Base-by-base conservation (phyloP, 2,797 vertebrate species). In the Alfaro cultratus region DNA sequence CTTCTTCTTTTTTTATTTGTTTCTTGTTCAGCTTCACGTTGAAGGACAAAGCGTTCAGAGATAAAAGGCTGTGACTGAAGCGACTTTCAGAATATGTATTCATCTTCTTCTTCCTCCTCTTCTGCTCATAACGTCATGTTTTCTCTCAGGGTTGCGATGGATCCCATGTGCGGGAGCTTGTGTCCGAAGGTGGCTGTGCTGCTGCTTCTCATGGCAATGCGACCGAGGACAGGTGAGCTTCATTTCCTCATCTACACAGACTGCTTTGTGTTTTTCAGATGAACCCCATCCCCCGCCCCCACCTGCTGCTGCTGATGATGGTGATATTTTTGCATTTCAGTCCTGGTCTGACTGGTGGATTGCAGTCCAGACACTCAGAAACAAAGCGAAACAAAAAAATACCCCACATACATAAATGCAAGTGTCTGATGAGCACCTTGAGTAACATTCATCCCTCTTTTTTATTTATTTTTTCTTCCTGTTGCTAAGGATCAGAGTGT, bases 211-310 rank as follows among this genome's bases (percentile, higher is more conserved):
- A 9, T 89, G 26, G 80, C 87, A 73, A 8, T 90, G n/a, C 83
- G 62, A 74, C 81, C 91, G 39, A 87, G 68, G 46, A 92, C 91
- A 90, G 94, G 96, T 96, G 90, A 95, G 95, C 92, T 21, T 71
- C n/a, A 43, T 68, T 47, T 70, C 67, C 18, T 13, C 13, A 36
- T 5, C 4, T 21, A 26, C 6, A 8, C 29, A 43, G 16, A 2
- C 43, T 2, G 76, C 13, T 10, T 16, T 26, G 10, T 45, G 3
- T 77, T 73, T 51, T 74, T 68, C 64, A 26, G 13, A 41, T 8
- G 26, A 64, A 13, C 21, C 31, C 4, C 46, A n/a, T n/a, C n/a
- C 13, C 4, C 46, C 16, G 0, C 47, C 16, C 47, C 47, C 47
- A 49, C 47, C 49, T 9, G 8, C 49, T 23, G 21, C 49, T 51